Evolutionary conservation across 2,113 vertebrate species (phyloP).

Genomic region (Chinchilla lanigera): DNA sequence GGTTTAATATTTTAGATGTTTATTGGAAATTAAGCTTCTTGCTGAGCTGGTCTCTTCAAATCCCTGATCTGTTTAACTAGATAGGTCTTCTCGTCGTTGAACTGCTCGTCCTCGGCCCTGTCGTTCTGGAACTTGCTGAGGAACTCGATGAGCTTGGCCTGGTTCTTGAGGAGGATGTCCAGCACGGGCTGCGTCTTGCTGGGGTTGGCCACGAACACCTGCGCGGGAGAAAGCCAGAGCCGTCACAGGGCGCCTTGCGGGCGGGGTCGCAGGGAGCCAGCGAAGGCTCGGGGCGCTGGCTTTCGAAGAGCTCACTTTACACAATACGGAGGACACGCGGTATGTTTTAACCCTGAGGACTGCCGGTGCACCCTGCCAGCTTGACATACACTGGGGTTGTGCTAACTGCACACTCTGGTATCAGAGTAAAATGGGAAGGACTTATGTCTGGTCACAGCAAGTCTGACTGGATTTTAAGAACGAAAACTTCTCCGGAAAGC

Average conservation of each 20-base stretch:
- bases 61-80: conserved; percentile 99
- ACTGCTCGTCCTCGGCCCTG: conserved; percentile 98
- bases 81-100: conserved; percentile 99
- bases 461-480: not conserved
- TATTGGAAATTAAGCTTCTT: conserved; percentile 92
- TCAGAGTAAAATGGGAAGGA: conserved; percentile 3
- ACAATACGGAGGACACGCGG: not conserved
- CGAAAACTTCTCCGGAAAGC: not conserved
- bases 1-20: conserved; percentile 87
- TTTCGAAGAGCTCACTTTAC: not conserved
- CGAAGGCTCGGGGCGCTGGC: not conserved
- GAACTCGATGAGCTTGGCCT: conserved; percentile 98
- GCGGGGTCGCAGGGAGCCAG: fast-evolving
- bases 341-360: not conserved
- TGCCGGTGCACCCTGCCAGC: not conserved
- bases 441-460: not conserved
- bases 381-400: not conserved
- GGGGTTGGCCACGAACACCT: conserved; percentile 98
- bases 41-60: conserved; percentile 96
- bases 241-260: not conserved
- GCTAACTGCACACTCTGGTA: not conserved
- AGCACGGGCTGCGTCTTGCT: conserved; percentile 98
- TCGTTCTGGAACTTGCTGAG: conserved; percentile 99
- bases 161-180: conserved; percentile 99
- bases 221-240: not conserved